A percentile compares a stretch with the other conserved stretches of the same genome.
Evolutionary conservation across 2,888 invertebrate genomes (phyloP).

Genomic region (Magallana nippona): DNA sequence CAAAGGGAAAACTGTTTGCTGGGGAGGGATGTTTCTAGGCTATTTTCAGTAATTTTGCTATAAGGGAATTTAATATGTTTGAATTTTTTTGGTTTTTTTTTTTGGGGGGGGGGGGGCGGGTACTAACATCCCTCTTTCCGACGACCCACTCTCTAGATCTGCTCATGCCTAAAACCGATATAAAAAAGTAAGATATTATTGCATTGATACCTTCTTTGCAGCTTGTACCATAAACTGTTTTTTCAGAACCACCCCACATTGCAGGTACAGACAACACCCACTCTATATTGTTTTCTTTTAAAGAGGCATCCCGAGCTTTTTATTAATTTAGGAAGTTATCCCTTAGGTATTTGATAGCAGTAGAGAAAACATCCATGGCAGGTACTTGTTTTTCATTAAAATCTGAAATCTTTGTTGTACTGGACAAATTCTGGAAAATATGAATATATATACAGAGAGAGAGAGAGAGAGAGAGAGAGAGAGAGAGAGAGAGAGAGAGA

Average conservation of each 20-base stretch:
- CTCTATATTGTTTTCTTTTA: slow-evolving; percentile 38
- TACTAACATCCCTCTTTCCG: no score
- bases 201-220: slow-evolving; percentile 38
- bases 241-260: slow-evolving; percentile 50
- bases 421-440: no score
- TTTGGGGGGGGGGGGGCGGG: no score
- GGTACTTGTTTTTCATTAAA: slow-evolving; percentile 44
- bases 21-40: no score
- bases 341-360: slow-evolving; percentile 45
- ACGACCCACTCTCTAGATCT: no score
- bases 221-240: slow-evolving; percentile 53
- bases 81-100: no score
- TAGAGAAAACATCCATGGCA: slow-evolving; percentile 46
- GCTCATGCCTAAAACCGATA: no score
- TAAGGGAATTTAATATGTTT: no score
- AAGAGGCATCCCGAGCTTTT: not conserved
- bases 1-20: no score
- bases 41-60: no score
- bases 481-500: no score
- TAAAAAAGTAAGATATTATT: not conserved
- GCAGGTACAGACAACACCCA: slow-evolving; percentile 52
- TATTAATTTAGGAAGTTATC: slow-evolving; percentile 39
- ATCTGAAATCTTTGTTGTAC: slow-evolving; percentile 40
- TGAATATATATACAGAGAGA: no score
- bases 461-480: not conserved